Evolutionary conservation across 2,797 vertebrate genomes (phyloP), one percentile per base, ranked within the genome.

Genomic region (Crocodylus rhombifer): DNA sequence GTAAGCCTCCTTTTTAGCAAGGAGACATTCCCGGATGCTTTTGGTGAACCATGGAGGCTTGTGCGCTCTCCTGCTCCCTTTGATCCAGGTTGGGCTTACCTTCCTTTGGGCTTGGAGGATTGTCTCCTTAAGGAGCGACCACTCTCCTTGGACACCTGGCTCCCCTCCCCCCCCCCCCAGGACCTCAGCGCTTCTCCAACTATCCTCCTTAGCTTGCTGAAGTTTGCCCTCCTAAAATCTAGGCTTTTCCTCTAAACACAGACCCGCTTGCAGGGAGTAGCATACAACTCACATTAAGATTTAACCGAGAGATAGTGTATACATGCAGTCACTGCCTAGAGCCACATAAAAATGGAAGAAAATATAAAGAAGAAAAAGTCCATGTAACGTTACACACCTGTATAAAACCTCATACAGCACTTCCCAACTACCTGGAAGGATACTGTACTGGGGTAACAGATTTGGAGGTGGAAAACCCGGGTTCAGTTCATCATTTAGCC

Each of bases 291-390:
- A 65, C 89, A 58, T 75, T 92, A 93, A 81, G 55, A 79, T 23
- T 16, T 69, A 89, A 79, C 88, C 85, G 82, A 77, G 87, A 93
- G 88, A 61, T 56, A 95, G 87, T 86, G 28, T 89, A 90, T 36
- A 91, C 14, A 42, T 30, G 61, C 3, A 58, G 79, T 90, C 74
- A 84, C 87, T 79, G 81, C 60, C 62, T 77, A 92, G 57, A 87
- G 75, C 5, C 13, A 78, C 77, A 82, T 71, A 93, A 83, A 62
- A 55, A 65, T 2, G 86, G 62, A 87, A 88, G 36, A 65, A 92
- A 81, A 81, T 51, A 82, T 25, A 56, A 69, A 80, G 64, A 93
- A 81, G 20, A 85, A 2, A 28, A 86, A 51, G 42, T 51, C 3
- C 10, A 51, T 51, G 42, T 51, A 10, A 51, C 42, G 9, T 51